Base-by-base conservation (phyloP, 30 jellyfish, hydroid and myxozoan genomes). In the Aurelia aurita complex sp. Pacific region DNA sequence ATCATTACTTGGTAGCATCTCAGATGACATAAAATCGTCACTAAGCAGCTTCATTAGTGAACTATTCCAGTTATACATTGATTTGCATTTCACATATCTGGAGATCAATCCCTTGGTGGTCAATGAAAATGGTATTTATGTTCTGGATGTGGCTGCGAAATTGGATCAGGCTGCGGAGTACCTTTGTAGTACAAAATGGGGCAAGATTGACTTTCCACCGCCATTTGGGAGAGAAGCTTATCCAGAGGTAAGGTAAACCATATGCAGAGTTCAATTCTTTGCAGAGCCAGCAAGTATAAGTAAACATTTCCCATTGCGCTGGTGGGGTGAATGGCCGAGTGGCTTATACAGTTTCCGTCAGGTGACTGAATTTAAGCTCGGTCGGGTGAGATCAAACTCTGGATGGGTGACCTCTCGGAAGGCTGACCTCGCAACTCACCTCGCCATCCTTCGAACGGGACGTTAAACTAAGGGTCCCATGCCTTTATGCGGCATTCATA, bases 201-300 rank as follows among this genome's bases (percentile, higher is more conserved):
- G 98, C 19, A 53, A 74, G 68, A 64, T 88, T 9, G 85, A 63
- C 10, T 92, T 87, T 50, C 98, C 98, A 18, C 97, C 97, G 3
- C 97, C 98, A 10, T 92, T 92, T 82, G 98, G 98, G 5, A 50
- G 98, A 34, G 97, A 92, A 55, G 97, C 98, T 6, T 91, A 85
- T 67, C 98, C 96, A 13, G 98, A 91, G 91, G 98, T 91, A 73
- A 10, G 63, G 1, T 13, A 16, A 17, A 10, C 13, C 11, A 15
- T 17, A 16, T 36, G 36, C 55, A 69, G 32, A 69, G 2, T 69
- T 69, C 16, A 43, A 43, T 43, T 6, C 54, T 2, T 46, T 46
- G 12, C 57, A 46, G 57, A 5, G 57, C 57, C 11, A 4, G 57
- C 6, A 46, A 46, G 3, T 38, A 5, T 38, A 38, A 5, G 5